Conservation (phyloP, 1,140 invertebrate species). For the Pantala flavescens region DNA sequence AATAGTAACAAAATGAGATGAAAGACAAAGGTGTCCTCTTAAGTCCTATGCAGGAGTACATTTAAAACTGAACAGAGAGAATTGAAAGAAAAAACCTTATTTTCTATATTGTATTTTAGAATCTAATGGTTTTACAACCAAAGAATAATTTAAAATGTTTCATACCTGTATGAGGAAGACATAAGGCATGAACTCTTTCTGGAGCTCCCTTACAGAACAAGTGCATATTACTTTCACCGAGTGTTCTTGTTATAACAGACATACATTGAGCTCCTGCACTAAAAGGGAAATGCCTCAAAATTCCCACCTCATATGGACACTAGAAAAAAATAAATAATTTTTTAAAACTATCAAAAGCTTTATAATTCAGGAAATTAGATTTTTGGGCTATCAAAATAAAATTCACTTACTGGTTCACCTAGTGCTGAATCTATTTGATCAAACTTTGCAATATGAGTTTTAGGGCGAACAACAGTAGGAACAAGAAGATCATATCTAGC, state of each 20-base stretch:
- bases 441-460: slow-evolving; percentile 17
- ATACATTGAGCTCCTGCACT: slow-evolving; percentile 80
- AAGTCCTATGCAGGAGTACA: too few species aligned
- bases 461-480: slow-evolving; percentile 56
- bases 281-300: slow-evolving; percentile 85
- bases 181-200: slow-evolving; percentile 68
- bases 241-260: slow-evolving; percentile 75
- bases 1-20: too few species aligned
- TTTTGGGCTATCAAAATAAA: not conserved
- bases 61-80: too few species aligned
- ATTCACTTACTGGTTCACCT: slow-evolving; percentile 11
- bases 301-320: slow-evolving; percentile 51
- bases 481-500: slow-evolving; percentile 66
- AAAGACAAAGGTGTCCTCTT: too few species aligned
- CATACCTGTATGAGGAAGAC: slow-evolving; percentile 47
- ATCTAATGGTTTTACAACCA: too few species aligned
- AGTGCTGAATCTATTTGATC: slow-evolving; percentile 27
- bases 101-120: too few species aligned
- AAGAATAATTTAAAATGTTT: too few species aligned
- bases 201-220: slow-evolving; percentile 85
- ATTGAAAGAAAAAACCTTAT: too few species aligned
- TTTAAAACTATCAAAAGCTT: not conserved
- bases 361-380: not conserved
- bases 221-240: slow-evolving; percentile 66
- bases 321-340: slow-evolving; percentile 4